These are phyloP conservation scores for Orchesella cincta DNA, from an alignment of 1,140 invertebrate species.

Conservation along the genomic window DNA sequence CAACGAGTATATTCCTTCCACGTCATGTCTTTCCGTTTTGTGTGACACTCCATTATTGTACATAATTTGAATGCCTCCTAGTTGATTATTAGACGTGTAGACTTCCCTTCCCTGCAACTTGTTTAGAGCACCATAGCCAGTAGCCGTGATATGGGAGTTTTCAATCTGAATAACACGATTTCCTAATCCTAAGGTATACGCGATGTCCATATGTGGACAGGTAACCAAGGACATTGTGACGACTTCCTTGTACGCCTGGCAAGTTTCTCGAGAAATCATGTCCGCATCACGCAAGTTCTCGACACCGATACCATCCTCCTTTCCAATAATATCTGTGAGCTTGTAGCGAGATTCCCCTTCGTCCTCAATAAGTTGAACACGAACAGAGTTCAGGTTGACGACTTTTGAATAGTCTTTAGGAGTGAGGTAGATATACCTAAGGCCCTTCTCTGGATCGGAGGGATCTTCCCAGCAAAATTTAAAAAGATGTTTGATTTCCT, in stretches of 20 bases:
- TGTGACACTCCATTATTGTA: conserved; percentile 95
- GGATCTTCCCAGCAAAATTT: conserved; percentile 90
- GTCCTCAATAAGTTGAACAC: conserved; percentile 84
- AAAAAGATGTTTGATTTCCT: conserved; percentile 93
- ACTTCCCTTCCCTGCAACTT: conserved; percentile 89
- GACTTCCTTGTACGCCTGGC: conserved; percentile 88
- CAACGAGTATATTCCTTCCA: conserved; percentile 79
- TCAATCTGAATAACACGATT: conserved; percentile 97
- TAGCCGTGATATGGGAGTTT: conserved; percentile 97
- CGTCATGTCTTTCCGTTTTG: conserved; percentile 81
- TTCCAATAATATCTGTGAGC: conserved; percentile 94
- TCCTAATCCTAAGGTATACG: conserved; percentile 89
- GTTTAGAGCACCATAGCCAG: conserved; percentile 93
- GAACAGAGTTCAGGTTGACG: conserved; percentile 71
- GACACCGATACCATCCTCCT: conserved; percentile 92
- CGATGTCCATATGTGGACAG: conserved; percentile 96
- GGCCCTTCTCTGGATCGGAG: conserved; percentile 89
- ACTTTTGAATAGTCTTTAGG: conserved; percentile 91
- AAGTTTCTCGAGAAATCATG: conserved; percentile 97
- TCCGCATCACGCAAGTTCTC: conserved; percentile 95
- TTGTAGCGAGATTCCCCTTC: conserved; percentile 90
- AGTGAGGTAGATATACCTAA: conserved; percentile 92
- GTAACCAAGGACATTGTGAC: conserved; percentile 97
- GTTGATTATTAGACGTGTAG: conserved; percentile 97
- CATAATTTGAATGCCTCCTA: conserved; percentile 97